Base-by-base conservation (phyloP, 2,888 invertebrate genomes). In the Hemaris fuciformis region DNA sequence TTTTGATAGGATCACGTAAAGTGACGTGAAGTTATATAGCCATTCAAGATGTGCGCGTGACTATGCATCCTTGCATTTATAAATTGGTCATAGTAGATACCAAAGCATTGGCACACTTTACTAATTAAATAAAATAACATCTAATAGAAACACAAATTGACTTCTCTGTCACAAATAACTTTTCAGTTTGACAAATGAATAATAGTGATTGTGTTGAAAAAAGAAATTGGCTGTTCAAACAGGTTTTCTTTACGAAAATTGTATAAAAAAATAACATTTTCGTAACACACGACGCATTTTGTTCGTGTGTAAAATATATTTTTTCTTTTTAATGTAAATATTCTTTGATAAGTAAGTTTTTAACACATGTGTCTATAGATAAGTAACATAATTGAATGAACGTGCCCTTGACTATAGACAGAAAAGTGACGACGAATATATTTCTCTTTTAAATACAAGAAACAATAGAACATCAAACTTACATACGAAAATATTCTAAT, bases 41-140 rank as follows among this genome's bases (percentile, higher is more conserved):
- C 22, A 23, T 23, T 22, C 34, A 18, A 60, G 23, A 22, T 27
- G 48, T 53, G 53, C 53, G 61, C 10, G 59, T 60, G 60, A 53
- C 60, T 25, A 41, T 60, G n/a, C 13, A 59, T 64, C 56, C 65
- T 71, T 67, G 69, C 59, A 64, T 67, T 57, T 69, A 67, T 38
- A 60, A 38, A 75, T 81, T 83, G 82, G 77, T 82, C 76, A 70
- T 76, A 72, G 69, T 67, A 67, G 69, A 77, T 76, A 74, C 69
- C 72, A 80, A 78, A 77, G 77, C 75, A 76, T 84, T 84, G 84
- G 83, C 82, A 85, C 83, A 81, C 73, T 68, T 75, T 70, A 72
- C 70, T 67, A 75, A 76, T 67, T 68, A 70, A 72, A 66, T 64
- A 68, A 72, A 60, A 48, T 38, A 48, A 41, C 25, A 48, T 48